Evolutionary conservation across 2,113 vertebrate species (phyloP).

Genomic region (Xerus inauris): DNA sequence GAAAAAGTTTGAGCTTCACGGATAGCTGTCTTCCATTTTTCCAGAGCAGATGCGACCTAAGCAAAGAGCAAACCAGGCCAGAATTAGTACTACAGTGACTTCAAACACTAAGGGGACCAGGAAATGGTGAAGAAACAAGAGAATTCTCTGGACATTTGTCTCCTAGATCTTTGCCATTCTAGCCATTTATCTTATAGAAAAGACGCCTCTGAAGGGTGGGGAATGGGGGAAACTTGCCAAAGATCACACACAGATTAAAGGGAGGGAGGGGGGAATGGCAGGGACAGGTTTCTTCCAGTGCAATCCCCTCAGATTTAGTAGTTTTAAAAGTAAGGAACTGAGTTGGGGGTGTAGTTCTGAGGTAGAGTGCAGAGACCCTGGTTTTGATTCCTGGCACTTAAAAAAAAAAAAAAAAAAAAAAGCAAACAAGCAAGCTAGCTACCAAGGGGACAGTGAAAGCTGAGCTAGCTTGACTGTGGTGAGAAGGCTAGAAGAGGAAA

Average conservation of each 20-base stretch:
- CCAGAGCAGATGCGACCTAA: conserved; percentile 96
- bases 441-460: background rate
- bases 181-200: background rate
- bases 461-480: background rate
- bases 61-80: conserved; percentile 70
- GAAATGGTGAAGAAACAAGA: background rate
- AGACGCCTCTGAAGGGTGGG: background rate
- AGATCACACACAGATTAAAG: background rate
- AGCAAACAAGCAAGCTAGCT: too few species aligned
- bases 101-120: background rate
- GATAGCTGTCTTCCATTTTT: conserved; percentile 96
- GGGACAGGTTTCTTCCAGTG: background rate
- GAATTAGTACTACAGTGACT: background rate
- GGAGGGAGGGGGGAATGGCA: background rate
- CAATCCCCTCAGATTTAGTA: background rate
- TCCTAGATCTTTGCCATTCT: background rate
- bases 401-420: too few species aligned
- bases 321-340: background rate
- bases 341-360: background rate
- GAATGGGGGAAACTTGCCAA: background rate
- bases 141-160: background rate
- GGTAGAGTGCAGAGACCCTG: background rate
- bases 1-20: conserved; percentile 97
- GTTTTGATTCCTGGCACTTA: background rate
- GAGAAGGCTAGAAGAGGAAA: background rate